Evolutionary conservation across 2,888 invertebrate species (phyloP).

Genomic region (Ischnus inquisitorius): DNA sequence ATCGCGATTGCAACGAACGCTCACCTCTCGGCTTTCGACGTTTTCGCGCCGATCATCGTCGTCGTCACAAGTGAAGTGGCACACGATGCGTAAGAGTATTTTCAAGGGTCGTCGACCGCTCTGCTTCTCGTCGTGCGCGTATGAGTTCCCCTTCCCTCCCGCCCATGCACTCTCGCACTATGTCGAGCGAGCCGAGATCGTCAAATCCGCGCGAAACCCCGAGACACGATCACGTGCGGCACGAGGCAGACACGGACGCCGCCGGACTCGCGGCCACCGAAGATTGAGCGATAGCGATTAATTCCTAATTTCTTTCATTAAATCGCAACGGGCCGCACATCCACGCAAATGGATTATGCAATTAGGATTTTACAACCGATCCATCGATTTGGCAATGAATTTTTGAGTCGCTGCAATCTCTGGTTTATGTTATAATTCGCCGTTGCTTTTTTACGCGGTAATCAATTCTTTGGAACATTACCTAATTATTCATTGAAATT

Average conservation of each 20-base stretch:
- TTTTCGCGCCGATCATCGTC: conserved; percentile 49
- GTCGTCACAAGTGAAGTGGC: conserved; percentile 78
- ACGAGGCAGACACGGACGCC: conserved; percentile 42
- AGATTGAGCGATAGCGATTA: neutral
- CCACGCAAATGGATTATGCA: neutral
- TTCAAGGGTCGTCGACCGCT: conserved; percentile 79
- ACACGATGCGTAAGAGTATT: conserved; percentile 80
- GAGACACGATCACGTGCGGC: conserved; percentile 72
- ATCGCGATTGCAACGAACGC: conserved; percentile 35
- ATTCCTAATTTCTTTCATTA: neutral
- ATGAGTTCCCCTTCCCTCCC: conserved; percentile 1
- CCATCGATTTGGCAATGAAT: too few species aligned
- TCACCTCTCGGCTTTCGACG: conserved; percentile 67
- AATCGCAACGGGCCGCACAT: neutral
- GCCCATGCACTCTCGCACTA: conserved; percentile 34
- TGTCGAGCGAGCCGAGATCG: conserved; percentile 63
- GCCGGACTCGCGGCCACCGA: neutral
- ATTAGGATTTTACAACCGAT: neutral
- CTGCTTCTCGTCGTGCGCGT: conserved; percentile 76
- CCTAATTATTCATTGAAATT: too few species aligned
- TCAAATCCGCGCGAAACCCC: conserved; percentile 68
- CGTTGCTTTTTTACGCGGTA: too few species aligned
- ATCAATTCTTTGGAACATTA: too few species aligned
- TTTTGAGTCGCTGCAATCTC: too few species aligned
- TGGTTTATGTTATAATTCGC: too few species aligned